These are phyloP conservation scores for Melanotaenia pygmaea DNA, from an alignment of 2,797 vertebrate genomes.

Conservation along the genomic window DNA sequence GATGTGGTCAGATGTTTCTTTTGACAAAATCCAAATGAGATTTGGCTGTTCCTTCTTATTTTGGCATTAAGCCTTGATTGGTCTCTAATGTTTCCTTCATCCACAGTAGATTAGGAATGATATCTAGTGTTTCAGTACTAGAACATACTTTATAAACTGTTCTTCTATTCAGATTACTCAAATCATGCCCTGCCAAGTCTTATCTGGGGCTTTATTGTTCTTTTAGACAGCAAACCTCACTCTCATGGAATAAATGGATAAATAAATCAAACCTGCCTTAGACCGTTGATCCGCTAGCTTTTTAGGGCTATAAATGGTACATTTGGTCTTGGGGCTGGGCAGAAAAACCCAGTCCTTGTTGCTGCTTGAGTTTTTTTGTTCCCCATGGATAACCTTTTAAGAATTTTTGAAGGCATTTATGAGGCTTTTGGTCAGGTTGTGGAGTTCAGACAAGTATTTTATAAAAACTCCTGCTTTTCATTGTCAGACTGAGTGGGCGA, in stretches of 20 bases:
- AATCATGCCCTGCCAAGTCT: constrained; percentile 40
- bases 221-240: constrained; percentile 38
- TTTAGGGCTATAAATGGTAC: constrained; percentile 58
- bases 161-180: constrained; percentile 25
- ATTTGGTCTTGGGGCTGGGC: constrained; percentile 42
- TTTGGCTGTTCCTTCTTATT: not conserved
- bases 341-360: constrained; percentile 24
- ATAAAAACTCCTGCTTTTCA: constrained; percentile 19
- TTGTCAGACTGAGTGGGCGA: not conserved
- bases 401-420: constrained; percentile 23
- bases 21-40: constrained; percentile 8
- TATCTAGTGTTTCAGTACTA: constrained; percentile 11
- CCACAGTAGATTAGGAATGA: constrained; percentile 12
- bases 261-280: constrained; percentile 22
- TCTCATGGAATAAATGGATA: constrained; percentile 1
- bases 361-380: not conserved
- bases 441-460: constrained; percentile 9
- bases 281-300: constrained; percentile 33
- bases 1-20: constrained; percentile 3
- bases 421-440: constrained; percentile 7
- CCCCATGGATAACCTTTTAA: constrained; percentile 5
- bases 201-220: constrained; percentile 58
- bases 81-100: constrained; percentile 4
- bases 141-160: constrained; percentile 48
- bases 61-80: not conserved